Evolutionary conservation across 2,888 invertebrate species (phyloP), one percentile per base, ranked within the genome.

Genomic region (Leucophenga montana): DNA sequence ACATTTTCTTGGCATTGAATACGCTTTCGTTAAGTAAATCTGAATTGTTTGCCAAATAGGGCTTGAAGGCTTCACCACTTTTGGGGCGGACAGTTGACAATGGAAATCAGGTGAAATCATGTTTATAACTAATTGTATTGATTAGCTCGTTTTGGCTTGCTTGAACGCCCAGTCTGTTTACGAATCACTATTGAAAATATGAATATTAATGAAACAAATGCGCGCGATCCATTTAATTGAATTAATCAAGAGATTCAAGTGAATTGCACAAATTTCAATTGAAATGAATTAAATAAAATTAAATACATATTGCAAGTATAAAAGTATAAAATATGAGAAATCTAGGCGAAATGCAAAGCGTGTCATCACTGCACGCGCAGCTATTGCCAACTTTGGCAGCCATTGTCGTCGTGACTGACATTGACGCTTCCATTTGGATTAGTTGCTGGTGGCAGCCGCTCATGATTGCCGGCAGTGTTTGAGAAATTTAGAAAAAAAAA

Each of bases 31-130:
- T 39, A 53, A 53, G 14, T 6, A 53, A n/a, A 48, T 46, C 48
- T 22, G 18, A 66, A 71, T 70, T 59, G 59, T 69, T 67, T 59
- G 70, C 71, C 71, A 75, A 70, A 72, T 73, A 72, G 73, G 73
- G 72, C 70, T 57, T 56, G 46, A 44, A 54, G 59, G 66, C 67
- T 71, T 39, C 9, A 54, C 54, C 18, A 54, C 9, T 54, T 54
- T 54, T 64, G 75, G 70, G 73, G 46, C 64, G 70, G 71, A 57
- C 61, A 50, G 50, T 72, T 64, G 70, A 71, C 77, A 66, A 78
- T 73, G 72, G 73, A 65, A 82, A 82, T 72, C 82, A 78, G 66
- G 31, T 72, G 71, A 71, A 22, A 74, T 82, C 39, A 39, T 39
- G 5, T 39, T 39, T 39, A 5, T 80, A 80, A 27, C 54, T 27